phyloP scores from a whole-genome alignment of 2,888 invertebrate genomes.

The Incurvaria masculella region DNA sequence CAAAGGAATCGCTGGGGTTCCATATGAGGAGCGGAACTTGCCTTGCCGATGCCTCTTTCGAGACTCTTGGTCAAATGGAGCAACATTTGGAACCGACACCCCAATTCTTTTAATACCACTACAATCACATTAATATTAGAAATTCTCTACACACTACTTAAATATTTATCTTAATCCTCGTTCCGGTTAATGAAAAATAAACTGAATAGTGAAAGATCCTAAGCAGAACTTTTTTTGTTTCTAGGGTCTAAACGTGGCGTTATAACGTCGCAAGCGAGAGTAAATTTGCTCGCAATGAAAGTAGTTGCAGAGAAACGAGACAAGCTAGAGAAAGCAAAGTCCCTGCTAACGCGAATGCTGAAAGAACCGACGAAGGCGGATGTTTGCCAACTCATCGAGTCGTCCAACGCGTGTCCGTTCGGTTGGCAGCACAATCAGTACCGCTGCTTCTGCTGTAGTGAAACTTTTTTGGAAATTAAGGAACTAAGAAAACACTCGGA shows the following conservation, averaged over 20 bases:
- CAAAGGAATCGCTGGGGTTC: no score
- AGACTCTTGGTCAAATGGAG: no score
- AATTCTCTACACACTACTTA: no score
- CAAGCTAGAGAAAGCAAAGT: neutral
- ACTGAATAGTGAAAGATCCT: no score
- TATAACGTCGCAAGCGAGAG: neutral
- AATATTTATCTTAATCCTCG: no score
- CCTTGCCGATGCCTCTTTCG: no score
- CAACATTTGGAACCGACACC: no score
- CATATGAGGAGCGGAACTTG: no score
- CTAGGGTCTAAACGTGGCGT: neutral
- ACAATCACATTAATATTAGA: no score
- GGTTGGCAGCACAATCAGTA: constrained; percentile 44
- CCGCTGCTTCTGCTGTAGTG: constrained; percentile 39
- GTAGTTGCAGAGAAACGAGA: neutral
- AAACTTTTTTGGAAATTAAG: constrained; percentile 31
- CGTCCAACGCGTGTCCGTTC: constrained; percentile 37
- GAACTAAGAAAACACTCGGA: constrained; percentile 28
- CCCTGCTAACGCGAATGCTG: neutral
- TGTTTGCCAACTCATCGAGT: constrained; percentile 45
- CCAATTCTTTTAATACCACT: no score
- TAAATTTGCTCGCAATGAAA: neutral
- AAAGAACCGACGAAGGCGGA: neutral
- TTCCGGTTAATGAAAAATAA: no score
- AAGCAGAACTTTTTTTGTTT: neutral